Conservation (phyloP, 2,113 vertebrate genomes). For the Grantiella picta region DNA sequence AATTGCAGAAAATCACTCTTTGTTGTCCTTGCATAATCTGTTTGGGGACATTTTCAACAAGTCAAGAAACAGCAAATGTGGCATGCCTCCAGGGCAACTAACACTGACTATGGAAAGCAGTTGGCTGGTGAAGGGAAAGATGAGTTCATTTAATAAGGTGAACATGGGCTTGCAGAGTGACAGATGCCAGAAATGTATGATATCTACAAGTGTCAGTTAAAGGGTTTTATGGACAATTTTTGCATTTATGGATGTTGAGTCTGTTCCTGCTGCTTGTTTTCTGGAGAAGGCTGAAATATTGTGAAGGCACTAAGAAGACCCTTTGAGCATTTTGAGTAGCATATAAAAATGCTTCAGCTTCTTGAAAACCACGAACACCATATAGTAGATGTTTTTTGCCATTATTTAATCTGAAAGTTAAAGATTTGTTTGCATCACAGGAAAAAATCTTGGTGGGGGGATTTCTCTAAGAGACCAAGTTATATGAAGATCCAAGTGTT, state of each 20-base stretch:
- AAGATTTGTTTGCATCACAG: neutral
- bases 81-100: neutral
- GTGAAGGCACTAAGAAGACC: neutral
- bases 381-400: neutral
- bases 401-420: neutral
- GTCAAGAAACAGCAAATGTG: neutral
- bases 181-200: neutral
- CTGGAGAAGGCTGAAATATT: neutral
- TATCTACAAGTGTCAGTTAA: neutral
- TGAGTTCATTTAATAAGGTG: neutral
- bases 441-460: neutral
- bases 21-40: neutral
- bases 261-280: neutral
- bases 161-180: neutral
- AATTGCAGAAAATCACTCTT: neutral
- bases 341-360: neutral
- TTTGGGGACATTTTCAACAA: neutral
- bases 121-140: neutral
- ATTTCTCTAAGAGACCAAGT: neutral
- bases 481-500: neutral
- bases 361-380: neutral
- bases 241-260: neutral
- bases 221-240: neutral
- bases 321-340: neutral
- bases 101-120: neutral